Evolutionary conservation across 2,113 vertebrate genomes (phyloP).

Genomic region (Leptodactylus fuscus): DNA sequence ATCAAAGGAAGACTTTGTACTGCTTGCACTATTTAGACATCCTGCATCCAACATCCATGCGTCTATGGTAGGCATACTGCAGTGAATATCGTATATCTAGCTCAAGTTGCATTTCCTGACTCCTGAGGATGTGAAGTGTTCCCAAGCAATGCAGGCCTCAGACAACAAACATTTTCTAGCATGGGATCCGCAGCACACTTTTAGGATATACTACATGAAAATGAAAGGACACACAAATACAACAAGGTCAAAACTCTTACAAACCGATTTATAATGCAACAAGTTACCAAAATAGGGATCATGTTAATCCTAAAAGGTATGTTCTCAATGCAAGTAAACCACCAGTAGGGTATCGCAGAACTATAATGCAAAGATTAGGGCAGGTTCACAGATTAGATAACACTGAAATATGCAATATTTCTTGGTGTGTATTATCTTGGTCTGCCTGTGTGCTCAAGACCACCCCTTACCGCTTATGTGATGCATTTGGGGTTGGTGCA

Average conservation of each 20-base stretch:
- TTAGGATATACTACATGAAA: neutral
- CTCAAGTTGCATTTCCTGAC: slow-evolving; percentile 36
- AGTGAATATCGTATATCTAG: slow-evolving; percentile 7
- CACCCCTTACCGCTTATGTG: no score
- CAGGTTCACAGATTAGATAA: no score
- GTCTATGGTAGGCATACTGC: neutral
- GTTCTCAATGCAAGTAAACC: neutral
- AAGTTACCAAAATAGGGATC: neutral
- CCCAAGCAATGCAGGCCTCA: neutral
- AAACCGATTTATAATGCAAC: neutral
- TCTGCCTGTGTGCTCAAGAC: no score
- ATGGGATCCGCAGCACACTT: neutral
- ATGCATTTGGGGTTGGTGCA: no score
- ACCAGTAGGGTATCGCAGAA: neutral
- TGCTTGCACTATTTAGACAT: neutral
- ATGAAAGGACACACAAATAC: neutral
- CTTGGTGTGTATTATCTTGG: no score
- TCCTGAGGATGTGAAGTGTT: neutral
- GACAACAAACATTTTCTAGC: neutral
- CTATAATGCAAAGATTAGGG: no score
- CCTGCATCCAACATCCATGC: neutral
- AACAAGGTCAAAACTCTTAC: neutral
- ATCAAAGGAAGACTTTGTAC: neutral
- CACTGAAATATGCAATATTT: no score
- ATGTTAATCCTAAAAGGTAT: no score